These are phyloP conservation scores for Drosophila sp. DNA, from an alignment of 1,140 invertebrate genomes.

Conservation along the genomic window DNA sequence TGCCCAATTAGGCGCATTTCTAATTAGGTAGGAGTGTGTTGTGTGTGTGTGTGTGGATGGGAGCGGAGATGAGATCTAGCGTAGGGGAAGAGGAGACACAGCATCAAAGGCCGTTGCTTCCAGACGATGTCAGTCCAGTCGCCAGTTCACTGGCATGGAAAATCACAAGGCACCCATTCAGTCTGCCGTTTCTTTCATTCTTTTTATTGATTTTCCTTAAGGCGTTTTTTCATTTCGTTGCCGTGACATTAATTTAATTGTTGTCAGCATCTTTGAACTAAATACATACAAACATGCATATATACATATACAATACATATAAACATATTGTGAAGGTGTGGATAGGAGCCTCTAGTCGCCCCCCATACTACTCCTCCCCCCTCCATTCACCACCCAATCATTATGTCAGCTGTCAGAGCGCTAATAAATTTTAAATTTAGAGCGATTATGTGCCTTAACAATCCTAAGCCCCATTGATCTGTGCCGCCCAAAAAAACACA, in stretches of 20 bases:
- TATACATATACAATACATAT: conserved; percentile 1
- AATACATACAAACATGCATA: conserved; percentile 11
- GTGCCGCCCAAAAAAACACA: conserved; percentile 37
- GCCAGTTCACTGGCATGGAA: conserved; percentile 67
- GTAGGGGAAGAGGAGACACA: conserved; percentile 26
- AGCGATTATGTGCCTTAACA: conserved; percentile 70
- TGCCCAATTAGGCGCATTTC: conserved; percentile 69
- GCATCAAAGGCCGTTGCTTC: conserved; percentile 26
- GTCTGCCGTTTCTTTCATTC: conserved; percentile 39
- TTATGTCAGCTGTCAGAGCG: conserved; percentile 59
- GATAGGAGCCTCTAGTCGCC: neutral
- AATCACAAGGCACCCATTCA: conserved; percentile 48
- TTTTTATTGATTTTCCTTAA: conserved; percentile 66
- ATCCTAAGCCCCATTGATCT: conserved; percentile 63
- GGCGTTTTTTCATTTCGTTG: conserved; percentile 42
- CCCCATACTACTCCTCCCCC: too few relatives aligned
- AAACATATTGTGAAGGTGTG: neutral
- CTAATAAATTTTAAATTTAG: conserved; percentile 76
- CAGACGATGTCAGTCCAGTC: conserved; percentile 37
- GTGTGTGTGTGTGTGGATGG: conserved; percentile 29
- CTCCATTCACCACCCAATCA: neutral
- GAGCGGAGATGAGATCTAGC: neutral
- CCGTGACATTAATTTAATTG: conserved; percentile 79
- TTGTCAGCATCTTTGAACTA: conserved; percentile 79
- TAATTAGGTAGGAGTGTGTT: conserved; percentile 33